phyloP scores from a whole-genome alignment of 2,888 invertebrate genomes.

The Diplazon laetatorius region DNA sequence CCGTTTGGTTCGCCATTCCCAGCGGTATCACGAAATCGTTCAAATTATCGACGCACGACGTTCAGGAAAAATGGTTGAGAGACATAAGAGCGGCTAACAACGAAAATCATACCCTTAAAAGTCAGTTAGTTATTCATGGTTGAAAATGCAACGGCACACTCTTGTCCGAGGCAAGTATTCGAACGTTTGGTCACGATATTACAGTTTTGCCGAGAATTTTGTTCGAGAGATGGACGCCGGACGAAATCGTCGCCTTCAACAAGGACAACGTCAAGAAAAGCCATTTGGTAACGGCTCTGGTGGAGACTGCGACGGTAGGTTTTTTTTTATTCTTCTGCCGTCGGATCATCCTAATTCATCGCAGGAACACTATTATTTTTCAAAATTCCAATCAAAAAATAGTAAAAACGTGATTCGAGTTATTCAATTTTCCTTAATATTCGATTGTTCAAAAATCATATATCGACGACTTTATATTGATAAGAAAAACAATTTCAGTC shows the following conservation, averaged over 20 bases:
- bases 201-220: conserved; percentile 94
- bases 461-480: conserved; percentile 86
- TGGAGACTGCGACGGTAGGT: conserved; percentile 83
- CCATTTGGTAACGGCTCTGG: conserved; percentile 87
- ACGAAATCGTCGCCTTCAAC: conserved; percentile 90
- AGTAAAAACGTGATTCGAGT: too few relatives aligned
- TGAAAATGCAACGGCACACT: neutral
- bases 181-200: conserved; percentile 20
- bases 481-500: conserved; percentile 88
- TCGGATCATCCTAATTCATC: too few relatives aligned
- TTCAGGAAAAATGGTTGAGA: conserved; percentile 92
- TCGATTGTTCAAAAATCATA: conserved; percentile 70
- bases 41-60: conserved; percentile 90
- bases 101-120: conserved; percentile 84
- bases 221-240: conserved; percentile 92
- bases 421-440: conserved; percentile 88
- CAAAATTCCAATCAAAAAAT: conserved; percentile 85
- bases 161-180: conserved; percentile 4
- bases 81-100: conserved; percentile 87
- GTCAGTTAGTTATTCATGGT: conserved; percentile 82
- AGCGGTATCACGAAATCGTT: conserved; percentile 86
- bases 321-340: conserved; percentile 2
- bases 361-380: conserved; percentile 82
- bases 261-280: conserved; percentile 87
- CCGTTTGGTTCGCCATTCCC: conserved; percentile 96